A percentile compares a stretch with the other conserved stretches of the same genome.
Conservation (phyloP, 2,888 invertebrate genomes). For the Spilarctia lutea region DNA sequence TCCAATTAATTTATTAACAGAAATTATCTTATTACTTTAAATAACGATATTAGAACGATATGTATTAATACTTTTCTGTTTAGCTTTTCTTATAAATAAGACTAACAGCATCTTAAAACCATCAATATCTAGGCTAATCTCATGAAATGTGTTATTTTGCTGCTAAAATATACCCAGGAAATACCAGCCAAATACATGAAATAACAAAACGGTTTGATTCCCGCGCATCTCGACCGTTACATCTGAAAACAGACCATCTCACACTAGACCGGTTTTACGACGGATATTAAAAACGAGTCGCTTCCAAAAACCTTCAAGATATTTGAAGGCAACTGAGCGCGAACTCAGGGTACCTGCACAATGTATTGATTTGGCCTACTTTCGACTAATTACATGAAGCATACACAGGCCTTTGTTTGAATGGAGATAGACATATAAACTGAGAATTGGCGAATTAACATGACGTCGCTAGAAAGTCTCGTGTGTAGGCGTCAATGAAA, state of each 20-base stretch:
- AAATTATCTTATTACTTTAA: too few species aligned
- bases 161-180: conserved; percentile 3
- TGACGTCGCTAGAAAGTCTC: conserved; percentile 34
- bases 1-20: too few species aligned
- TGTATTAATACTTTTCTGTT: neutral
- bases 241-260: conserved; percentile 21
- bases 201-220: conserved; percentile 28
- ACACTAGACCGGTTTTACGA: conserved; percentile 38
- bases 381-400: conserved; percentile 62
- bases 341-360: conserved; percentile 30
- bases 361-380: conserved; percentile 55
- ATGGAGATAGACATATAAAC: conserved; percentile 50
- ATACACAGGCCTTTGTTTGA: conserved; percentile 59
- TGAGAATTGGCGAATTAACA: conserved; percentile 41
- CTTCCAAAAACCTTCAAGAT: conserved; percentile 16
- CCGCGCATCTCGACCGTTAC: conserved; percentile 34
- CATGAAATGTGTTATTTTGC: neutral
- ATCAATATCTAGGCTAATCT: neutral
- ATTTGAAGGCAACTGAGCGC: conserved; percentile 37
- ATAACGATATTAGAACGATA: neutral
- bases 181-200: conserved; percentile 28
- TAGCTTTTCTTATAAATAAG: neutral
- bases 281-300: conserved; percentile 19
- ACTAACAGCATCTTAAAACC: neutral
- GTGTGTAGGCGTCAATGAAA: conserved; percentile 17